A percentile compares a stretch with the other conserved stretches of the same genome.
Evolutionary conservation across 2,797 vertebrate genomes (phyloP).

Genomic region (Zonotrichia albicollis): DNA sequence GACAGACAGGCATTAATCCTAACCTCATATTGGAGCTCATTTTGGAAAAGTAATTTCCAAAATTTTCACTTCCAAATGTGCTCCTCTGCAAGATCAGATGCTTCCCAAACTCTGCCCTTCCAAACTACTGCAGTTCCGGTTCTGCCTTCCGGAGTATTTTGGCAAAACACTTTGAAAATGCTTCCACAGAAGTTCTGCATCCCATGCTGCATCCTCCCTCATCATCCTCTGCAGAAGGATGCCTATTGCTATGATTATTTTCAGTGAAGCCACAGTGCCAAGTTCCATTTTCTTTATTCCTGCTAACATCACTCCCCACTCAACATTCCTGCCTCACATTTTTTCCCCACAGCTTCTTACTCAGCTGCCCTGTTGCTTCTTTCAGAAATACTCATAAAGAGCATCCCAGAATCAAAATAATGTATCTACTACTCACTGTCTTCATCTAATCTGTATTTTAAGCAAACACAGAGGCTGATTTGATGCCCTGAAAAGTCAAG

Average conservation of each 20-base stretch:
- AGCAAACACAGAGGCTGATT: neutral
- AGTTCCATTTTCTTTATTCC: neutral
- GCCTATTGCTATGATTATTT: neutral
- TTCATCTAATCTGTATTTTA: neutral
- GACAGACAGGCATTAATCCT: constrained; percentile 6
- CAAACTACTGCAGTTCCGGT: neutral
- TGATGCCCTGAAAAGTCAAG: neutral
- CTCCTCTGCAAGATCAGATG: neutral
- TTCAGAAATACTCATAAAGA: neutral
- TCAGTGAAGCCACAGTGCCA: neutral
- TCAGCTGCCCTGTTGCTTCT: neutral
- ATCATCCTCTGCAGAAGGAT: neutral
- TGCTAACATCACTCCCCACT: neutral
- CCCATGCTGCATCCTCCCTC: neutral
- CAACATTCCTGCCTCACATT: neutral
- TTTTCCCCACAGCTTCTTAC: neutral
- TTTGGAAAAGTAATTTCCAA: neutral
- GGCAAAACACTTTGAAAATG: neutral
- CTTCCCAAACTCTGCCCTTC: neutral
- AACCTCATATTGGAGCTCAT: neutral
- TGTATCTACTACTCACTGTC: neutral
- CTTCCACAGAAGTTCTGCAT: neutral
- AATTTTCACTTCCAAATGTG: neutral
- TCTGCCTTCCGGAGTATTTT: neutral
- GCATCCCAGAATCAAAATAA: neutral